Evolutionary conservation across 2,888 invertebrate genomes (phyloP).

Genomic region (Abrostola triplasia): DNA sequence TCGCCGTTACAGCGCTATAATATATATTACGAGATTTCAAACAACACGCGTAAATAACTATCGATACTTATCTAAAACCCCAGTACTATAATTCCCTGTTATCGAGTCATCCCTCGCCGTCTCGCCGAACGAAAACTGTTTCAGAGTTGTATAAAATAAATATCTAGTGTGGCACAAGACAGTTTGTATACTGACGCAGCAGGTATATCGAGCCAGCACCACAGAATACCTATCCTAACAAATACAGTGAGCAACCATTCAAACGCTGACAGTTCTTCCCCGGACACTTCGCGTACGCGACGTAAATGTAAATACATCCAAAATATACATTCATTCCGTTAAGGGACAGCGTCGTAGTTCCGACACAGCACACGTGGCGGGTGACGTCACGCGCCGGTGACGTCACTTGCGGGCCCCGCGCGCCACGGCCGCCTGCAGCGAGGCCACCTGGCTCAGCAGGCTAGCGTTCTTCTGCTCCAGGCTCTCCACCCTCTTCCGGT

Average conservation of each 20-base stretch:
- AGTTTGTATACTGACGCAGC: slow-evolving; percentile 64
- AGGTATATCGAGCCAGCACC: slow-evolving; percentile 77
- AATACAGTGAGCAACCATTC: slow-evolving; percentile 87
- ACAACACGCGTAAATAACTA: slow-evolving; percentile 83
- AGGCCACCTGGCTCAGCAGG: slow-evolving; percentile 92
- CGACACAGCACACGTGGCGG: slow-evolving; percentile 48
- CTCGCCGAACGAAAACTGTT: slow-evolving; percentile 62
- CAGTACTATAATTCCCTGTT: slow-evolving; percentile 80
- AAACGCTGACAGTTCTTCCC: slow-evolving; percentile 72
- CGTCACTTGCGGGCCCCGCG: slow-evolving; percentile 87
- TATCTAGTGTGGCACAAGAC: slow-evolving; percentile 83
- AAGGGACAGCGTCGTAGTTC: slow-evolving; percentile 69
- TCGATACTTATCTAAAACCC: slow-evolving; percentile 78
- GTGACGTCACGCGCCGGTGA: slow-evolving; percentile 66
- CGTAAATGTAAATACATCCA: slow-evolving; percentile 84
- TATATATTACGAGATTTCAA: slow-evolving; percentile 88
- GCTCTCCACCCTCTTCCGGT: slow-evolving; percentile 92
- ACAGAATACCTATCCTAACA: slow-evolving; percentile 79
- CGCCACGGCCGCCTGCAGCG: slow-evolving; percentile 91
- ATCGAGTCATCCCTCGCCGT: slow-evolving; percentile 64
- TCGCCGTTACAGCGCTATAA: slow-evolving; percentile 75
- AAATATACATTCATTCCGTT: slow-evolving; percentile 83
- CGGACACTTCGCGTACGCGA: slow-evolving; percentile 63
- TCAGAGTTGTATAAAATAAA: slow-evolving; percentile 76
- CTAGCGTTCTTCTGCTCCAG: slow-evolving; percentile 93